A percentile compares a stretch with the other conserved stretches of the same genome.
These are phyloP conservation scores for Capricornis sumatraensis DNA, from an alignment of 2,113 vertebrate species.

Conservation along the genomic window DNA sequence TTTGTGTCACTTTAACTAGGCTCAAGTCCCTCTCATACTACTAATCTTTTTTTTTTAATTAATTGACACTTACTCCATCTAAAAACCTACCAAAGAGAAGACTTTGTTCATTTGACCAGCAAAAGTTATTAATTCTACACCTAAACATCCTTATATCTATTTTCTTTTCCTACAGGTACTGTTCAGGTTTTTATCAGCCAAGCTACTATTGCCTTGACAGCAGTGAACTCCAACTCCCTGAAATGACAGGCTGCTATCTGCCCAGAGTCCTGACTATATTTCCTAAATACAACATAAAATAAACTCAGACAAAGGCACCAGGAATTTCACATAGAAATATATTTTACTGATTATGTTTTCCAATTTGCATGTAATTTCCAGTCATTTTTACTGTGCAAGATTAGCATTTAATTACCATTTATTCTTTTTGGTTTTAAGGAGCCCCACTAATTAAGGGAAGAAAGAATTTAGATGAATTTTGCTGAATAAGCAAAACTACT, in stretches of 20 bases:
- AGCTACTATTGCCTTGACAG: neutral
- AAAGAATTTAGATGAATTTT: conserved; percentile 41
- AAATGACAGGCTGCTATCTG: neutral
- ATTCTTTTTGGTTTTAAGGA: conserved; percentile 9
- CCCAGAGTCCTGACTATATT: neutral
- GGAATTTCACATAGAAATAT: conserved; percentile 22
- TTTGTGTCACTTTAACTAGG: neutral
- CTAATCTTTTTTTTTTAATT: neutral
- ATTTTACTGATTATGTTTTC: conserved; percentile 36
- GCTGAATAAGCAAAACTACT: conserved; percentile 51
- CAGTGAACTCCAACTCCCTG: neutral
- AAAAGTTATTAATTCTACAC: neutral
- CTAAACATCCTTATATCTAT: neutral
- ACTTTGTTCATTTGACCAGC: neutral
- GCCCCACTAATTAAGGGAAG: conserved; percentile 40
- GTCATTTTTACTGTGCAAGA: conserved; percentile 45
- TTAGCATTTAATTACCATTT: conserved; percentile 54
- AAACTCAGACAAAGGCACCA: neutral
- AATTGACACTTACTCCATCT: neutral
- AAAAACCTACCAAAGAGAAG: neutral
- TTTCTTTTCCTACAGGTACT: neutral
- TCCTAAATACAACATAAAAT: neutral
- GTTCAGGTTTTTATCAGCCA: neutral
- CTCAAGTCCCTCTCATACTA: neutral
- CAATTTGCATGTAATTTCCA: conserved; percentile 42